Base-by-base conservation (phyloP, 2,797 vertebrate species). In the Acanthurus tractus region DNA sequence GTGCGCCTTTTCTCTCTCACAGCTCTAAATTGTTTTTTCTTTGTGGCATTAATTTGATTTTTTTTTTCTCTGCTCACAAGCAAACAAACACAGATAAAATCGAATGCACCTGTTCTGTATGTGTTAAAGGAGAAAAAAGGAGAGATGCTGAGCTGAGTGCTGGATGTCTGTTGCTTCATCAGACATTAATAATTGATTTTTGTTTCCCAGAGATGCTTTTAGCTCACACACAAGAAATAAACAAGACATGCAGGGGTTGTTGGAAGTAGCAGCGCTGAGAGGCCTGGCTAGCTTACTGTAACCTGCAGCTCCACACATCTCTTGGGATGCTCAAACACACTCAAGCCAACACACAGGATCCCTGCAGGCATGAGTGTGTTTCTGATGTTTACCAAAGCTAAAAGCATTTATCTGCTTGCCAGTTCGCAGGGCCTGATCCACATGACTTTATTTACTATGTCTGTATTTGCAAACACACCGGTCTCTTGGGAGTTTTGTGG, bases 371-470 rank as follows among this genome's bases (percentile, higher is more conserved):
- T 59, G 18, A 17, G 57, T 61, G 52, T 87, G 23, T 77, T 84
- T 86, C 70, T 79, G 63, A 67, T 89, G 72, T 94, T 92, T 93
- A 90, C 79, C 68, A 78, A 89, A 86, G 83, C 85, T 90, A 89
- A 93, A 79, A 76, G 81, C 55, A 8, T 50, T n/a, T 54, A 69
- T 84, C 84, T 81, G 48, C 76, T 74, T 67, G 20, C 74, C 71
- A 81, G 49, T 45, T n/a, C 82, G 55, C 65, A 67, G 40, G 58
- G 78, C 63, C 59, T 74, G 59, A 82, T 74, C 74, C 59, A 58
- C 11, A 70, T 74, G 62, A 68, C 73, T 74, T 56, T 63, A 49
- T 87, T 87, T 76, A 71, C 44, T 44, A 5, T 76, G 55, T 87
- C 65, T 87, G 78, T 86, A 74, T 88, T 81, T 82, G 73, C 46